Percentiles rank a stretch among this genome's conserved stretches.
phyloP scores from a whole-genome alignment of 2,888 invertebrate genomes.

The Tiliacea citrago region DNA sequence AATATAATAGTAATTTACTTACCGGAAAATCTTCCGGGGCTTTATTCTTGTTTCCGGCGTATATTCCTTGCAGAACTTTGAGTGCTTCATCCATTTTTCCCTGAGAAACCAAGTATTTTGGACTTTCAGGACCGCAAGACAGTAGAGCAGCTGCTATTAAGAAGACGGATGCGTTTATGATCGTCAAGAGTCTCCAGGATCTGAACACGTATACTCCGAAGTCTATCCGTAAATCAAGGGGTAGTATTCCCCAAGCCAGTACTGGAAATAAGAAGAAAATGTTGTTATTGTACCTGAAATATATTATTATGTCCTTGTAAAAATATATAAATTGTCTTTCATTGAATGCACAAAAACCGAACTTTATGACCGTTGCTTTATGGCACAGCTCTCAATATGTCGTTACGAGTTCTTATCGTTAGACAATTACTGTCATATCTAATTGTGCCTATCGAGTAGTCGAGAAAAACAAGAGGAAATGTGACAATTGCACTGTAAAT shows the following conservation, averaged over 20 bases:
- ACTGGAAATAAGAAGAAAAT: constrained; percentile 80
- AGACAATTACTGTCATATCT: background rate
- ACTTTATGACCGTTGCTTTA: background rate
- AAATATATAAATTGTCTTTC: background rate
- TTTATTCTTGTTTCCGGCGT: constrained; percentile 84
- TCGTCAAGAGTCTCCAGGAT: constrained; percentile 94
- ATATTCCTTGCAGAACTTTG: constrained; percentile 91
- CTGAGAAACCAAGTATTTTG: constrained; percentile 93
- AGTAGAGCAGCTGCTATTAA: constrained; percentile 90
- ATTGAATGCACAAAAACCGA: background rate
- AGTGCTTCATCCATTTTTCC: constrained; percentile 92
- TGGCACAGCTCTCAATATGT: background rate
- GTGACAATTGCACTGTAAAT: background rate
- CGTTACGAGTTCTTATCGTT: background rate
- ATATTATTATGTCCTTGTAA: background rate
- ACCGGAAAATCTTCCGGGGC: constrained; percentile 87
- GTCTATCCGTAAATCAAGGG: constrained; percentile 85
- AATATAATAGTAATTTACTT: background rate
- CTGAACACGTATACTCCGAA: constrained; percentile 90
- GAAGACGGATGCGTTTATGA: constrained; percentile 91
- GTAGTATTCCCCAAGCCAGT: constrained; percentile 93
- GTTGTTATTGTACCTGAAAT: background rate
- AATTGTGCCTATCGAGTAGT: background rate
- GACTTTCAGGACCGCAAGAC: constrained; percentile 93
- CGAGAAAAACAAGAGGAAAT: background rate